Conservation (phyloP, 2,888 invertebrate genomes). For the Mongoloraphidia duomilia region DNA sequence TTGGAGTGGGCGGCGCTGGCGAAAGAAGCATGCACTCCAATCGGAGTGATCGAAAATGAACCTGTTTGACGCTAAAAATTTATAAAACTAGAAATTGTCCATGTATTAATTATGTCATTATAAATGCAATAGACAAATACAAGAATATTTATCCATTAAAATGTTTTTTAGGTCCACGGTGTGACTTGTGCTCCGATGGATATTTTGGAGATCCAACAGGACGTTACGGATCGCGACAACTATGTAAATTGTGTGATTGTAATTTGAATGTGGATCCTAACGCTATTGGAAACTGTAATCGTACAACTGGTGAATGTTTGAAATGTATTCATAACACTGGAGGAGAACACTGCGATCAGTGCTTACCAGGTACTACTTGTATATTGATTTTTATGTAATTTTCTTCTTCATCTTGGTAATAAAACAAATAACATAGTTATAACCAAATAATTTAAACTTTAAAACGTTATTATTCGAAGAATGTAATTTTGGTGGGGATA, state of each 20-base stretch:
- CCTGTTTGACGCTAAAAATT: background rate
- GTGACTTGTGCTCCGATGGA: conserved; percentile 92
- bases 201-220: conserved; percentile 85
- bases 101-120: background rate
- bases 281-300: conserved; percentile 93
- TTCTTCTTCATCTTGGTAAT: too few species aligned
- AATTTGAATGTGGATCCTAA: conserved; percentile 89
- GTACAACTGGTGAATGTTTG: conserved; percentile 88
- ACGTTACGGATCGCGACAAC: conserved; percentile 44
- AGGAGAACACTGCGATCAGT: conserved; percentile 82
- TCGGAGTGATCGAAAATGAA: background rate
- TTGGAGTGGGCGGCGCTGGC: too few species aligned
- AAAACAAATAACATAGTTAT: too few species aligned
- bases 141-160: background rate
- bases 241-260: conserved; percentile 81
- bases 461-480: too few species aligned
- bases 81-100: background rate
- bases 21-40: too few species aligned
- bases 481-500: too few species aligned
- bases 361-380: conserved; percentile 53
- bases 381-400: background rate
- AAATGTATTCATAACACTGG: conserved; percentile 95
- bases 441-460: too few species aligned
- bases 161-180: conserved; percentile 47
- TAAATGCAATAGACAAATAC: background rate